Conservation (phyloP, 2,797 vertebrate species). For the Mormyrus proboscirostris region DNA sequence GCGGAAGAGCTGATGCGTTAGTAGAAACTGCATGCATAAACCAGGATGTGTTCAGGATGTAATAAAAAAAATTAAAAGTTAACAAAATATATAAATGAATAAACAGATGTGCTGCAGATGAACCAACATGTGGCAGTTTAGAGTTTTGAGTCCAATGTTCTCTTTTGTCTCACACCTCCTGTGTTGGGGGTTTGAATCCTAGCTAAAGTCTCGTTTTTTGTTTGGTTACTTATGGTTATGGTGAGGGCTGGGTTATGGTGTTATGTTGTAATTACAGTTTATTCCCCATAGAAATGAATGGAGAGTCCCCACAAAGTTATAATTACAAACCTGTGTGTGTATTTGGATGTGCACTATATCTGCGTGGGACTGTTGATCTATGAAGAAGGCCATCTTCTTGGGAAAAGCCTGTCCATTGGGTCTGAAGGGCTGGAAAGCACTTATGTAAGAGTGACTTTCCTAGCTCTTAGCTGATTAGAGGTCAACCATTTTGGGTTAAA, state of each 20-base stretch:
- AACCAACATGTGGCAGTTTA: background rate
- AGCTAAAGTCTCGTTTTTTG: background rate
- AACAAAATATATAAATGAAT: background rate
- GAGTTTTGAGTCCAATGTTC: background rate
- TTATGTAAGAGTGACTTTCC: constrained; percentile 10
- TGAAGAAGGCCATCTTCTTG: background rate
- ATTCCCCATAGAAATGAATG: background rate
- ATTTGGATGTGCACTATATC: background rate
- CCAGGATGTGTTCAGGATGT: background rate
- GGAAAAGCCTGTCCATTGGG: background rate
- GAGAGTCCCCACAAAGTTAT: background rate
- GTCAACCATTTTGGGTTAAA: constrained; percentile 2
- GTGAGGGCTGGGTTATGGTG: background rate
- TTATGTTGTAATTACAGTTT: background rate
- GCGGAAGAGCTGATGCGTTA: background rate
- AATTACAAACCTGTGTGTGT: background rate
- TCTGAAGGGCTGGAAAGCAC: background rate
- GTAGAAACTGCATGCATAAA: background rate
- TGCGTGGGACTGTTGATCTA: background rate
- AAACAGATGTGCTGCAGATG: background rate
- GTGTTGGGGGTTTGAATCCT: background rate
- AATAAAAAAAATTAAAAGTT: background rate
- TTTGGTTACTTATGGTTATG: background rate
- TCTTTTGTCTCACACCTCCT: background rate
- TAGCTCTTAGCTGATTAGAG: background rate